Conservation (phyloP, 2,113 vertebrate species). For the Neodon shergylaensis region DNA sequence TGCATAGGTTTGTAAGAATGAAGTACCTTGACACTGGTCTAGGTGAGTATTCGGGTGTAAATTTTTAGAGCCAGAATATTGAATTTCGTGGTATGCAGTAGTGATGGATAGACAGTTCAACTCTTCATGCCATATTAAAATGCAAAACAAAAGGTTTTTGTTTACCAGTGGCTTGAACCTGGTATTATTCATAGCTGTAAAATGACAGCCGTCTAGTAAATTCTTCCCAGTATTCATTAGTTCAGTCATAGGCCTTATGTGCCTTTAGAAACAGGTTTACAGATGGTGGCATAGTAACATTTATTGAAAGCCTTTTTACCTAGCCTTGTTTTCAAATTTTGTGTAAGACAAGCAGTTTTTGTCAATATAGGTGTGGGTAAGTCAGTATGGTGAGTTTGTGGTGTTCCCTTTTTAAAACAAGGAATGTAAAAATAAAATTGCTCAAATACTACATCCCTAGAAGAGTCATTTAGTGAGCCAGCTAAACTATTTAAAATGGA, state of each 20-base stretch:
- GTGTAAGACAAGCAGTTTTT: conserved; percentile 58
- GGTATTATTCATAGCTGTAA: conserved; percentile 40
- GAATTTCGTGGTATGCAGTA: conserved; percentile 19
- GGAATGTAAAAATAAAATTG: conserved; percentile 63
- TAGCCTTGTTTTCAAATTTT: conserved; percentile 58
- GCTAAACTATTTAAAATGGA: conserved; percentile 29
- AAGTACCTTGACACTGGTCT: conserved; percentile 38
- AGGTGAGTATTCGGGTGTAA: conserved; percentile 42
- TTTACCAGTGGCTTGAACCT: conserved; percentile 57
- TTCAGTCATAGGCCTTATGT: conserved; percentile 24
- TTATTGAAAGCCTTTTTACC: conserved; percentile 59
- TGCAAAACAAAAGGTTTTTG: conserved; percentile 31
- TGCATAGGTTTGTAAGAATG: neutral
- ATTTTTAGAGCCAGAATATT: conserved; percentile 53
- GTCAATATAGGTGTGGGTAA: neutral
- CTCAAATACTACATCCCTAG: conserved; percentile 34
- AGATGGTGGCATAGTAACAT: neutral
- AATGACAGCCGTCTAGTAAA: conserved; percentile 59
- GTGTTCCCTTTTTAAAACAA: conserved; percentile 48
- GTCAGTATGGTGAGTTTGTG: conserved; percentile 28
- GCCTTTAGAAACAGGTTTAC: conserved; percentile 40
- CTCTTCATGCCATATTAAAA: conserved; percentile 5
- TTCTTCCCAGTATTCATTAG: conserved; percentile 40
- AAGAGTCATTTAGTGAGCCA: conserved; percentile 51
- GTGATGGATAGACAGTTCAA: neutral